A percentile compares a stretch with the other conserved stretches of the same genome.
phyloP scores from a whole-genome alignment of 2,113 vertebrate species.

The Strigops habroptila region DNA sequence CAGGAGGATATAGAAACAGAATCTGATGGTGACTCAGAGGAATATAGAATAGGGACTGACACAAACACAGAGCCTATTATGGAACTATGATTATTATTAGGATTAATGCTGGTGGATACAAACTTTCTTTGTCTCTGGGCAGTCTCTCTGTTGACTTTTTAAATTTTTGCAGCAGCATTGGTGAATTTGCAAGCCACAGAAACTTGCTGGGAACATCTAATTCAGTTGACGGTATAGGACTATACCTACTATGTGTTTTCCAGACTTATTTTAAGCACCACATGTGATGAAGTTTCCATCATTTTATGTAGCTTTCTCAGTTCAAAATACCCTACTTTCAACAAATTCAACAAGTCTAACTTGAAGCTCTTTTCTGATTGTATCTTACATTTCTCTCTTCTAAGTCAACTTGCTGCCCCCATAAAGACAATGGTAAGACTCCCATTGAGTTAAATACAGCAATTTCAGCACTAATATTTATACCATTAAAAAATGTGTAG shows the following conservation, averaged over 20 bases:
- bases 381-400: neutral
- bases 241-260: neutral
- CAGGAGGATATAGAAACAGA: constrained; percentile 26
- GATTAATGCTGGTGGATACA: neutral
- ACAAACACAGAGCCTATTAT: neutral
- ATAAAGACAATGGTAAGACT: neutral
- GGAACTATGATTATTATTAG: neutral
- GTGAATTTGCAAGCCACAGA: neutral
- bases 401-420: neutral
- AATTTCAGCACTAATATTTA: neutral
- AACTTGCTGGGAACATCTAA: neutral
- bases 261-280: neutral
- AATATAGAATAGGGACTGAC: neutral
- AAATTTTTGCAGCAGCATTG: neutral
- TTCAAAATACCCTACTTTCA: neutral
- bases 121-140: neutral
- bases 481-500: neutral
- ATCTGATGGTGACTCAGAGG: neutral
- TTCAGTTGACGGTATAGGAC: neutral
- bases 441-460: neutral
- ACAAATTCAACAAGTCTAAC: neutral
- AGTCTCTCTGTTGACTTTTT: neutral
- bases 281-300: neutral
- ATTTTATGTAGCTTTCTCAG: accelerated
- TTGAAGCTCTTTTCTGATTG: neutral